Base-by-base conservation (phyloP, 2,797 vertebrate genomes). In the Halcyon chelicuti region DNA sequence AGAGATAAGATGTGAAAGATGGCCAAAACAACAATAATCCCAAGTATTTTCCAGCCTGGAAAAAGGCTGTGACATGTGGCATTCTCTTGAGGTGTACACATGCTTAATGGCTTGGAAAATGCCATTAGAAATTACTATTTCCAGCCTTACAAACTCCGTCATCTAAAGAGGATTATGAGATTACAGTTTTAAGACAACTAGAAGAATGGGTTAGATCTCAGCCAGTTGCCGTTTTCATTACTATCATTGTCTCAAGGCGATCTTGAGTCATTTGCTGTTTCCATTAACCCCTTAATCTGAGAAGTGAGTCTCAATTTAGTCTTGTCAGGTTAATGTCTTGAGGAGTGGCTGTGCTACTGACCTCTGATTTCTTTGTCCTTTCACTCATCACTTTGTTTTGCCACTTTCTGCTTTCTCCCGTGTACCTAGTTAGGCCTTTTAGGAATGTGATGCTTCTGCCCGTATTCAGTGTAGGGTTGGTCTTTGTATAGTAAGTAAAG, bases 121-220 rank as follows among this genome's bases (percentile, higher is more conserved):
- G 39, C 76, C 76, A 55, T 88, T 88, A 94, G 65, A 94, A 95
- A 89, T 95, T 47, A 42, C 91, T 96, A 51, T 87, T 95, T 95
- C 74, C 61, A 93, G 52, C 29, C 54, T 93, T 80, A 68, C 3
- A 26, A 85, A 79, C 57, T 86, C 86, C 71, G 84, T 92, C 82
- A 82, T 80, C 71, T 88, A 92, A 97, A 96, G 92, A 93, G 90
- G 96, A 95, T 97, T 97, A 94, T 81, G 84, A 91, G 96, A 95
- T 97, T 97, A 96, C 52, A 62, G 26, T 77, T 93, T 82, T 95
- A 96, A 96, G 71, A 93, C 84, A 87, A 83, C 73, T 77, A 14
- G 13, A 97, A 95, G 96, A 97, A 97, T 77, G 65, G 71, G 86
- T 91, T 95, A 95, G 93, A 73, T 89, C 94, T 84, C 78, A 94